A percentile compares a stretch with the other conserved stretches of the same genome.
These are phyloP conservation scores for Riparia riparia DNA, from an alignment of 2,113 vertebrate species.

Conservation along the genomic window DNA sequence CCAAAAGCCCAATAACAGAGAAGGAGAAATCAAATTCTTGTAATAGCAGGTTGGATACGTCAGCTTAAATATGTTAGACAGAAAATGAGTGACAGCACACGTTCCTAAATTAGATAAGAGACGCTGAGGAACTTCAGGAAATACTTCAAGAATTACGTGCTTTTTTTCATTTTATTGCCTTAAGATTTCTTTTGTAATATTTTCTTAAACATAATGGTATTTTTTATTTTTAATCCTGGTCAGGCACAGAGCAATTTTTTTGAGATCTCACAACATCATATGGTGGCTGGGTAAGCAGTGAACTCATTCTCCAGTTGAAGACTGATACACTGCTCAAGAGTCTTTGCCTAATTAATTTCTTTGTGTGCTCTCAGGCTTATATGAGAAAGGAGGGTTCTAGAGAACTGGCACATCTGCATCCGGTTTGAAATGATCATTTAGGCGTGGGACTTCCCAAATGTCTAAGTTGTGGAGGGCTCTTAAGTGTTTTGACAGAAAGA, in stretches of 20 bases:
- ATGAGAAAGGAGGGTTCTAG: not conserved
- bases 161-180: not conserved
- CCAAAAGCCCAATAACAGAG: not conserved
- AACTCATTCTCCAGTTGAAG: not conserved
- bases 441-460: not conserved
- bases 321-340: not conserved
- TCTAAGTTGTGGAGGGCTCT: not conserved
- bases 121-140: not conserved
- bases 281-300: not conserved
- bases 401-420: not conserved
- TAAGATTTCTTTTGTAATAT: not conserved
- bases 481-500: not conserved
- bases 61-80: not conserved
- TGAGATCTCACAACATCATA: not conserved
- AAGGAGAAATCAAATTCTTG: not conserved
- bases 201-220: not conserved
- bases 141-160: not conserved
- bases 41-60: not conserved
- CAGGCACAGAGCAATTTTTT: not conserved
- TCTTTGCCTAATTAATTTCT: not conserved
- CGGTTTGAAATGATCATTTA: not conserved
- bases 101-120: not conserved
- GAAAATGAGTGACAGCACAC: not conserved
- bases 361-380: not conserved
- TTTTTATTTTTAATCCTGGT: not conserved